Evolutionary conservation across 1,140 invertebrate species (phyloP).

Genomic region (Orussus abietinus): DNA sequence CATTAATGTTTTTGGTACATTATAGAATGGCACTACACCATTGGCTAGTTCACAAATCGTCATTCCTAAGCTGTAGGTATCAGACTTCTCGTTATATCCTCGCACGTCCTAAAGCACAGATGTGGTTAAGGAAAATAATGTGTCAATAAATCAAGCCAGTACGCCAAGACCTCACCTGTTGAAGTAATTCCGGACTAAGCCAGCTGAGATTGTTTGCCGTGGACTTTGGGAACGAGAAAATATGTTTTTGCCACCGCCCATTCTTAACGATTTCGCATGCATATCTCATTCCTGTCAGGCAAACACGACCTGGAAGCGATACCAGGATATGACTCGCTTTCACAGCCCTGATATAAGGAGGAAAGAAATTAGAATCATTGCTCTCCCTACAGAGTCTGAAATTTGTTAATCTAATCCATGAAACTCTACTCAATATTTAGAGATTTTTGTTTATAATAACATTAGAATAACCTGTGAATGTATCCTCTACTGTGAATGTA

Average conservation of each 20-base stretch:
- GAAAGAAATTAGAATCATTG: background rate
- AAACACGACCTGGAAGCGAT: slow-evolving; percentile 64
- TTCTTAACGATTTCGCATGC: slow-evolving; percentile 67
- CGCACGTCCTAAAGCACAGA: slow-evolving; percentile 70
- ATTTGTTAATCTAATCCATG: no score
- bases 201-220: slow-evolving; percentile 74
- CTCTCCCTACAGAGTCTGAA: no score
- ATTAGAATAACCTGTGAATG: slow-evolving; percentile 70
- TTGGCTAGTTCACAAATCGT: slow-evolving; percentile 86
- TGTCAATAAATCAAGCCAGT: background rate
- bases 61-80: slow-evolving; percentile 88
- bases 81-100: slow-evolving; percentile 85
- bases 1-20: slow-evolving; percentile 81
- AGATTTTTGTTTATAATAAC: slow-evolving; percentile 16
- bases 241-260: slow-evolving; percentile 63
- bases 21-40: slow-evolving; percentile 80
- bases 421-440: background rate
- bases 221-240: slow-evolving; percentile 72
- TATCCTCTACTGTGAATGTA: slow-evolving; percentile 82
- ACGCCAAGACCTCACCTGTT: slow-evolving; percentile 60
- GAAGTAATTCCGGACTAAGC: slow-evolving; percentile 86
- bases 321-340: slow-evolving; percentile 81
- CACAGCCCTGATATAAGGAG: slow-evolving; percentile 62
- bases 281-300: slow-evolving; percentile 74
- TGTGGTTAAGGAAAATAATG: slow-evolving; percentile 13